Evolutionary conservation across 2,888 invertebrate species (phyloP).

Genomic region (Ischnus inquisitorius): DNA sequence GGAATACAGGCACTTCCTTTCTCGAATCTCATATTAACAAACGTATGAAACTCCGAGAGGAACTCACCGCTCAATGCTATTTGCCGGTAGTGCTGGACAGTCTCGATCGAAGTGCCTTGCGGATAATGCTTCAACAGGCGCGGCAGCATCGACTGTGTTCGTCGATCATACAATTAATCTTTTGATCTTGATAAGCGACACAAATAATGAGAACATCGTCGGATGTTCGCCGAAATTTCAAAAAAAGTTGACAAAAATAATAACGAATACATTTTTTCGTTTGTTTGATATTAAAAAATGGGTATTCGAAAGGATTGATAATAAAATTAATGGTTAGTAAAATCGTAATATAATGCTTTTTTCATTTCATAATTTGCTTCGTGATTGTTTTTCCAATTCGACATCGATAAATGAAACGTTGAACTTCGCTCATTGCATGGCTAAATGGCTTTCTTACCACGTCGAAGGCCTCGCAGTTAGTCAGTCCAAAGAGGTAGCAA

Average conservation of each 20-base stretch:
- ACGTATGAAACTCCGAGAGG: neutral
- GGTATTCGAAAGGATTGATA: constrained; percentile 6
- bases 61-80: constrained; percentile 77
- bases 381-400: too few species aligned
- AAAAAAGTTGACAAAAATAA: neutral
- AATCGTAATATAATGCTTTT: too few species aligned
- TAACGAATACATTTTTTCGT: neutral
- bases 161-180: constrained; percentile 36
- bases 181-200: neutral
- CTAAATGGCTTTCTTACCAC: constrained; percentile 69
- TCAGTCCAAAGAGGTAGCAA: constrained; percentile 74
- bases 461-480: constrained; percentile 75
- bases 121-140: constrained; percentile 77
- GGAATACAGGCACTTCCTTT: neutral
- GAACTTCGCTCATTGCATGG: neutral
- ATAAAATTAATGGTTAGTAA: neutral
- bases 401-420: neutral
- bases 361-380: too few species aligned
- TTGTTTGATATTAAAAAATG: too few species aligned
- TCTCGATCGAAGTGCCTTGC: constrained; percentile 79
- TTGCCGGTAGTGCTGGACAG: constrained; percentile 79
- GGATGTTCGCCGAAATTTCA: too few species aligned
- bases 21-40: constrained; percentile 12
- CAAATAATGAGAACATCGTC: neutral
- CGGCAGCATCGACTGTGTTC: constrained; percentile 72